phyloP scores from a whole-genome alignment of 2,797 vertebrate species.

The Rhinatrema bivittatum region DNA sequence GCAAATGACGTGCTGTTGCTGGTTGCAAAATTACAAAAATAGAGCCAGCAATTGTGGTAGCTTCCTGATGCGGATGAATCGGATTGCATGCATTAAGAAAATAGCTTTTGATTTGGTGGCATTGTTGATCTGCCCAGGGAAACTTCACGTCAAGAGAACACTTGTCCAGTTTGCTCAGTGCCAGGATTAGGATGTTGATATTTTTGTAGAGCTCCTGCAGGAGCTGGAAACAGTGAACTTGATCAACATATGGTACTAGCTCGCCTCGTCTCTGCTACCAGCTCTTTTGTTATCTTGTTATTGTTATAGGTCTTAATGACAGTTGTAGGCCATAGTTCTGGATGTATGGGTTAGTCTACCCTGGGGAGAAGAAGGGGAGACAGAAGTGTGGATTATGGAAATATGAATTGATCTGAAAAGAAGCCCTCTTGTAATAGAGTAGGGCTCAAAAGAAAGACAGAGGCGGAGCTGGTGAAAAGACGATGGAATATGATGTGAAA shows the following conservation, averaged over 20 bases:
- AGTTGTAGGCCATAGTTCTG: slow-evolving; percentile 90
- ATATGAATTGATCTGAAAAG: slow-evolving; percentile 96
- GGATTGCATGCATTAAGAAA: too few relatives aligned
- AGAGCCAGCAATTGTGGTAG: too few relatives aligned
- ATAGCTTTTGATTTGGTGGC: too few relatives aligned
- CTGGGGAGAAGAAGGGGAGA: slow-evolving; percentile 78
- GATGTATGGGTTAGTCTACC: slow-evolving; percentile 90
- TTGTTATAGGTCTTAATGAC: slow-evolving; percentile 94
- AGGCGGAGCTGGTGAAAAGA: slow-evolving; percentile 82
- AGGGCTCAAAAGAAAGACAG: slow-evolving; percentile 85
- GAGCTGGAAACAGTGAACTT: slow-evolving; percentile 50
- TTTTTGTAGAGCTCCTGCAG: slow-evolving; percentile 44
- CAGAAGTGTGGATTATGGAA: slow-evolving; percentile 99
- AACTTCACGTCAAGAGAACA: too few relatives aligned
- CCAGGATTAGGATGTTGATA: slow-evolving; percentile 60
- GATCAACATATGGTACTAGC: slow-evolving; percentile 91
- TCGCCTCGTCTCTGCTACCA: slow-evolving; percentile 67
- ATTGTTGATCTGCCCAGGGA: too few relatives aligned
- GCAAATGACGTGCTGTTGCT: too few relatives aligned
- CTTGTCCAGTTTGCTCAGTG: too few relatives aligned
- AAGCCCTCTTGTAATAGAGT: slow-evolving; percentile 72
- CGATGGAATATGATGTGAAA: slow-evolving; percentile 86
- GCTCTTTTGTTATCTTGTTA: slow-evolving; percentile 91
- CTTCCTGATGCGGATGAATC: too few relatives aligned
- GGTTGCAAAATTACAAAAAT: too few relatives aligned